Percentiles rank a stretch among this genome's conserved stretches.
Conservation (phyloP, 2,888 invertebrate species). For the Folsomia manolachei region DNA sequence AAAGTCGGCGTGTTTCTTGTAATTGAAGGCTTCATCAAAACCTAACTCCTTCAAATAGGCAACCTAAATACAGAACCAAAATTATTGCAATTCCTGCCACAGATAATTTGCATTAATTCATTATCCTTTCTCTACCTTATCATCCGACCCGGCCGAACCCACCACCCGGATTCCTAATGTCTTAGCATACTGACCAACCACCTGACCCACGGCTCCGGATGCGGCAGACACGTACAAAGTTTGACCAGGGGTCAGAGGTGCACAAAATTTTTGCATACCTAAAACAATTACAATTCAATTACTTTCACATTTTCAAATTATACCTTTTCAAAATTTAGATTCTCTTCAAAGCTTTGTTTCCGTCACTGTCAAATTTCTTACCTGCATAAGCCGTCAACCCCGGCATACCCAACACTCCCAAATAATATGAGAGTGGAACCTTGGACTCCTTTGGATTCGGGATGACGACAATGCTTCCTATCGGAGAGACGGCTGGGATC, state of each 20-base stretch:
- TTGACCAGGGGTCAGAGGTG: constrained; percentile 20
- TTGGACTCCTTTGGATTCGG: constrained; percentile 13
- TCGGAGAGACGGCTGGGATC: not conserved
- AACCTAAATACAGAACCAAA: not conserved
- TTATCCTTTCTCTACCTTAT: constrained; percentile 18
- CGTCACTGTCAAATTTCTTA: no score
- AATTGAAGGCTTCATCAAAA: constrained; percentile 27
- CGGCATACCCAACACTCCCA: constrained; percentile 23
- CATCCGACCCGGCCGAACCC: constrained; percentile 21
- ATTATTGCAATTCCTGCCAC: not conserved
- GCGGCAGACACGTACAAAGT: constrained; percentile 25
- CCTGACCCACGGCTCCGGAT: constrained; percentile 21
- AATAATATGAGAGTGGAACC: constrained; percentile 18
- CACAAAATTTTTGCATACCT: constrained; percentile 25
- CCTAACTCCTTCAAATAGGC: constrained; percentile 19
- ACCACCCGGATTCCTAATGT: constrained; percentile 23
- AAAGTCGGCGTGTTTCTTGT: constrained; percentile 24
- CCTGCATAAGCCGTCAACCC: constrained; percentile 23
- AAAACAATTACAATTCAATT: not conserved
- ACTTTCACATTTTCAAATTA: no score
- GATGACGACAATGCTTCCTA: not conserved
- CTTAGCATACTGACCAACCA: constrained; percentile 25
- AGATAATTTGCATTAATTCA: not conserved
- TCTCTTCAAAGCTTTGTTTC: no score
- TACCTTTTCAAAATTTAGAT: no score